Conservation (phyloP, 2,113 vertebrate genomes). For the Ia io region DNA sequence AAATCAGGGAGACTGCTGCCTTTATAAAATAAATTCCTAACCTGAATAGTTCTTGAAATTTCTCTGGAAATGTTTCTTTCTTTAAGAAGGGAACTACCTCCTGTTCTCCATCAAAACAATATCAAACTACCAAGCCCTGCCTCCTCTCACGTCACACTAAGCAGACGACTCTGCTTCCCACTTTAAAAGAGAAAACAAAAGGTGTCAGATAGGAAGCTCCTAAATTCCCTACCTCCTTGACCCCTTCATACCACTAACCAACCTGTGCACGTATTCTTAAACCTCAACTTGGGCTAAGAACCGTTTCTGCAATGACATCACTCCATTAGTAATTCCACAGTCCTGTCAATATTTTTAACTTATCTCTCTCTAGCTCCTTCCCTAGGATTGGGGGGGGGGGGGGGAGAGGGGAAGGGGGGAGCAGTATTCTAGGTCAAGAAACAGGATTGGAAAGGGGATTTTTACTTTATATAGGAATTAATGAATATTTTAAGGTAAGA, state of each 20-base stretch:
- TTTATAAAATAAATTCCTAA: constrained; percentile 30
- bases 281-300: background rate
- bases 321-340: background rate
- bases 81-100: background rate
- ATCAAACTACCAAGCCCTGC: background rate
- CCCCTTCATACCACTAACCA: background rate
- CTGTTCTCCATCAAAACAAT: background rate
- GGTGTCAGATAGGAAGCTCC: background rate
- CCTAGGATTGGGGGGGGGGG: background rate
- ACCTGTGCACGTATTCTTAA: background rate
- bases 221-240: background rate
- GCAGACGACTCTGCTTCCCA: background rate
- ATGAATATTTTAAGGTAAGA: constrained; percentile 2
- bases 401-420: accelerated
- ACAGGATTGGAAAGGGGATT: background rate
- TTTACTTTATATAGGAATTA: background rate
- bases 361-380: background rate
- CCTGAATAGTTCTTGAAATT: background rate
- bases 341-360: background rate
- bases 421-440: background rate
- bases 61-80: background rate
- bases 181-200: background rate
- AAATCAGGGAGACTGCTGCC: background rate
- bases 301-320: background rate
- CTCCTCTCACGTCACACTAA: background rate